Base-by-base conservation (phyloP, 30 jellyfish, hydroid and myxozoan species). In the Mastigias papua region DNA sequence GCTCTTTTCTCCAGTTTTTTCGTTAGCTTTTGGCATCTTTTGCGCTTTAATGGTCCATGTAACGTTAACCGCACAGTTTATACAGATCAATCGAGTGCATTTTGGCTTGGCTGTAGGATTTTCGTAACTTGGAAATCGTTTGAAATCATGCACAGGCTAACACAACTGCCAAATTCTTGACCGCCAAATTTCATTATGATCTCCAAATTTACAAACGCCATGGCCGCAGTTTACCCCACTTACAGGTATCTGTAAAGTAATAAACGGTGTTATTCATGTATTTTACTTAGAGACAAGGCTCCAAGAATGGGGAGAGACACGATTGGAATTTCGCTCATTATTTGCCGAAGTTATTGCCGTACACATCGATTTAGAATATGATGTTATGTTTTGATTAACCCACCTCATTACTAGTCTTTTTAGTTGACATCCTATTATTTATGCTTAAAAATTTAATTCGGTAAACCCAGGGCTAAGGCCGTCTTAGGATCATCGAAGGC, bases 401-500 rank as follows among this genome's bases (percentile, higher is more conserved):
- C 74, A n/a, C 35, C 46, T 63, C 42, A 63, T 63, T 63, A 63
- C 21, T 21, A 19, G 20, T 25, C 74, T 63, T 63, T 63, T 63
- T 4, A 3, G 13, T 17, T 63, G 74, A 23, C 74, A 63, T 63
- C 74, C 42, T 63, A 19, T 63, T 63, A 63, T 63, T 63, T 63
- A 63, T 63, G 21, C 5, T 63, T 63, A 63, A 23, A 21, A 19
- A 21, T 23, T 20, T 63, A 63, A 63, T 63, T 63, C 74, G 37
- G 74, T n/a, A 63, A 63, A 63, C 42, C 42, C 37, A 10, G 74
- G 23, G 34, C 37, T 63, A 63, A 63, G 74, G 74, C 74, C 74
- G 1, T 19, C 74, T 63, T 63, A 63, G 4, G 19, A n/a, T 63
- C 74, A 23, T 26, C 4, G 74, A 63, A 63, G 74, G 42, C 74